Evolutionary conservation across 2,888 invertebrate genomes (phyloP).

Genomic region (Lissonota sp.): DNA sequence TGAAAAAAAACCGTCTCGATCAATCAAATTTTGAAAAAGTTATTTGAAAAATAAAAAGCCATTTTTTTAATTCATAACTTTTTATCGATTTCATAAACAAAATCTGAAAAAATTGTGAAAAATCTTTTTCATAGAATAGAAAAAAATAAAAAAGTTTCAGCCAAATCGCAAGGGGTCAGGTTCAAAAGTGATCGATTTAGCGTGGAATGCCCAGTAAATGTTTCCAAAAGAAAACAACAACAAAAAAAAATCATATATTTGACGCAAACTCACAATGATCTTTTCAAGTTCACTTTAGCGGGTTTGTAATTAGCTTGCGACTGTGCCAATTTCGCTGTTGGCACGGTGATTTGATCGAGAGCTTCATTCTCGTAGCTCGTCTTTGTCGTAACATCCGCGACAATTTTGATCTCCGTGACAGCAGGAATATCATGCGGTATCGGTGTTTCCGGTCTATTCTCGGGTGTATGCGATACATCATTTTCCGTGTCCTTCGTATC

Average conservation of each 20-base stretch:
- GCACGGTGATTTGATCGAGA: constrained; percentile 56
- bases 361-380: constrained; percentile 40
- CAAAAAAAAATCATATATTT: constrained; percentile 20
- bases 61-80: too few species aligned
- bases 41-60: too few species aligned
- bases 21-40: constrained; percentile 23
- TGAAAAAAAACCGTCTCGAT: too few species aligned
- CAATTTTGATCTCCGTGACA: constrained; percentile 24
- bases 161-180: too few species aligned
- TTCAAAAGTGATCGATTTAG: too few species aligned
- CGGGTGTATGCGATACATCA: constrained; percentile 59
- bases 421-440: constrained; percentile 57
- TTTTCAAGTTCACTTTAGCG: constrained; percentile 81
- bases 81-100: too few species aligned
- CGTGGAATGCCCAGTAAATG: too few species aligned
- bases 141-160: not conserved
- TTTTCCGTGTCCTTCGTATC: constrained; percentile 66
- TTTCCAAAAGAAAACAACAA: not conserved
- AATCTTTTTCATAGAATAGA: not conserved
- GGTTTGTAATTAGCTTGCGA: constrained; percentile 73
- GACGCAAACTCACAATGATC: constrained; percentile 81
- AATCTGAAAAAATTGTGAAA: constrained; percentile 40
- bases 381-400: constrained; percentile 44
- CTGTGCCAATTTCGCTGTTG: constrained; percentile 41
- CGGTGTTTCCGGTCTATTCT: constrained; percentile 39